A percentile compares a stretch with the other conserved stretches of the same genome.
phyloP scores from a whole-genome alignment of 2,888 invertebrate species.

The Caenorhabditis sp. region DNA sequence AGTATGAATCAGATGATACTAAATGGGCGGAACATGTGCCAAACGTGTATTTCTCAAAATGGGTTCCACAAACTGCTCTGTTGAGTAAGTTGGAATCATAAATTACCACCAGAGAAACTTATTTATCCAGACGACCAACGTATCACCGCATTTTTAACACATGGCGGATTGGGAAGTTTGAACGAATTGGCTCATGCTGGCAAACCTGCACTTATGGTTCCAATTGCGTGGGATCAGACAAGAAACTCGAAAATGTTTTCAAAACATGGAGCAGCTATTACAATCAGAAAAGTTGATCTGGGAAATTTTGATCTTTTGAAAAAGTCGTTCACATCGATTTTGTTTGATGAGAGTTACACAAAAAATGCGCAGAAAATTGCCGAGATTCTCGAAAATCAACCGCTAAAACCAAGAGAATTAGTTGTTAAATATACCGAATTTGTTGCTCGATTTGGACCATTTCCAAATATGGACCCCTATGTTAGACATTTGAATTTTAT shows the following conservation, averaged over 20 bases:
- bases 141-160: constrained; percentile 28
- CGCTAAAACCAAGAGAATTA: constrained; percentile 17
- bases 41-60: constrained; percentile 28
- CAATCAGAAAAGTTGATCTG: constrained; percentile 26
- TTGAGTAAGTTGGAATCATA: constrained; percentile 14
- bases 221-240: constrained; percentile 37
- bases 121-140: constrained; percentile 10
- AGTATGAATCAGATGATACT: constrained; percentile 28
- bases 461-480: constrained; percentile 22
- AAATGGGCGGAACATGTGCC: constrained; percentile 7
- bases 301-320: constrained; percentile 9
- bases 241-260: constrained; percentile 40
- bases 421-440: constrained; percentile 34
- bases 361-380: constrained; percentile 17
- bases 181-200: constrained; percentile 35
- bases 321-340: constrained; percentile 9
- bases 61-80: constrained; percentile 33
- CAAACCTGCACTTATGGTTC: constrained; percentile 37
- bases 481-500: constrained; percentile 14
- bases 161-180: constrained; percentile 24
- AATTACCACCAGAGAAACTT: too few relatives aligned
- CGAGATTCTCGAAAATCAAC: constrained; percentile 16
- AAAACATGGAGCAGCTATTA: constrained; percentile 25
- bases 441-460: constrained; percentile 25
- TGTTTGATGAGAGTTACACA: constrained; percentile 10